These are phyloP conservation scores for Encarsia formosa DNA, from an alignment of 2,888 invertebrate species.

Conservation along the genomic window DNA sequence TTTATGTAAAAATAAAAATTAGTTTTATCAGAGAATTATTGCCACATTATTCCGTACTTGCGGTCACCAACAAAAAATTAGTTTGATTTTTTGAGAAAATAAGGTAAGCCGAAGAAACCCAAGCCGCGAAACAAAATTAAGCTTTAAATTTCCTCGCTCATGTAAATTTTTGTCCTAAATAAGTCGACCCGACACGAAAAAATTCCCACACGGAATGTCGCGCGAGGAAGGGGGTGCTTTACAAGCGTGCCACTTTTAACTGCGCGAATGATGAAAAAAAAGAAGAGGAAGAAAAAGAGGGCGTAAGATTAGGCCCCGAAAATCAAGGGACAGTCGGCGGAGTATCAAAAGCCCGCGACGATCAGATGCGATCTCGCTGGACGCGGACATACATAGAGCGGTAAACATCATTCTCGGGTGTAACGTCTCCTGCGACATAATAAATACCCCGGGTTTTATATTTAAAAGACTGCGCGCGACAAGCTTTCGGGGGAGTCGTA, in stretches of 20 bases:
- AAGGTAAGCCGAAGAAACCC: too few species aligned
- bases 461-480: neutral
- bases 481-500: too few species aligned
- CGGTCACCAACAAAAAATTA: too few species aligned
- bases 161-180: too few species aligned
- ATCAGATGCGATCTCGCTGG: slow-evolving; percentile 40
- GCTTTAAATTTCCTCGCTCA: too few species aligned
- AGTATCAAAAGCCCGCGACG: slow-evolving; percentile 38
- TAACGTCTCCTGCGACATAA: slow-evolving; percentile 42
- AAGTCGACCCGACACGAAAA: slow-evolving; percentile 13
- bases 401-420: slow-evolving; percentile 45
- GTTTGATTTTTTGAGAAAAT: too few species aligned
- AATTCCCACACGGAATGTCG: slow-evolving; percentile 16
- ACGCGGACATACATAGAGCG: slow-evolving; percentile 36
- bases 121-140: too few species aligned
- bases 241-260: slow-evolving; percentile 18
- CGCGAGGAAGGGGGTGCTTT: slow-evolving; percentile 2
- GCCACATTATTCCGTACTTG: too few species aligned
- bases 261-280: slow-evolving; percentile 16
- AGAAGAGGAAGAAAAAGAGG: slow-evolving; percentile 13
- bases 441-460: slow-evolving; percentile 23
- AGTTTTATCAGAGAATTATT: too few species aligned
- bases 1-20: too few species aligned
- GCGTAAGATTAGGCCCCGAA: neutral
- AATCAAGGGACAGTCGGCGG: slow-evolving; percentile 29